Percentiles rank a stretch among this genome's conserved stretches.
phyloP scores from a whole-genome alignment of 1,140 invertebrate genomes.

The Lanistes nyassanus region DNA sequence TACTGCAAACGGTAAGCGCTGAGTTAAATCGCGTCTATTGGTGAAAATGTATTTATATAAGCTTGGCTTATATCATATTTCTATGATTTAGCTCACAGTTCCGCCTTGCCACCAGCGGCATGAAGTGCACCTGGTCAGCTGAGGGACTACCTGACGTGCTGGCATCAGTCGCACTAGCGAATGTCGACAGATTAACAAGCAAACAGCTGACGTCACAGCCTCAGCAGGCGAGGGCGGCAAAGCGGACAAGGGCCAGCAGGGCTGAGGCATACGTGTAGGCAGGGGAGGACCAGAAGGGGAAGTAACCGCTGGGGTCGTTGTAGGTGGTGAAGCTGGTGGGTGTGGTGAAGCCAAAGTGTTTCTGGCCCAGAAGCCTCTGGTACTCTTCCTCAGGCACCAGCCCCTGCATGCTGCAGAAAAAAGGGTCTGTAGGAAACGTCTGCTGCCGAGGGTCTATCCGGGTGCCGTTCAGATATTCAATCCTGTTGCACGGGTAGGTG shows the following conservation, averaged over 20 bases:
- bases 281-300: slow-evolving; percentile 53
- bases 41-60: no score
- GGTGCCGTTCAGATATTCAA: slow-evolving; percentile 55
- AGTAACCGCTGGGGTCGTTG: slow-evolving; percentile 38
- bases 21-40: no score
- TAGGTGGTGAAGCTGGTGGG: slow-evolving; percentile 43
- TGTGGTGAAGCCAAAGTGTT: slow-evolving; percentile 50
- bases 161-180: no score
- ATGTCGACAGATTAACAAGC: no score
- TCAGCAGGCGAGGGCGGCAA: slow-evolving; percentile 1
- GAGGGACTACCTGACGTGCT: no score
- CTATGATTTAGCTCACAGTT: no score
- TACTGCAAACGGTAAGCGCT: no score
- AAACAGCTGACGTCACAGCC: no score
- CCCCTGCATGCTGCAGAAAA: slow-evolving; percentile 44
- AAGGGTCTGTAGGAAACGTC: slow-evolving; percentile 25
- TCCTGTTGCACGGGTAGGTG: slow-evolving; percentile 51
- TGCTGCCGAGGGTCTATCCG: slow-evolving; percentile 29
- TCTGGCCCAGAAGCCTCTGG: slow-evolving; percentile 34
- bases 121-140: no score
- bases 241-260: slow-evolving; percentile 42
- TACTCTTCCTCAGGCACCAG: slow-evolving; percentile 36
- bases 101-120: no score
- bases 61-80: no score
- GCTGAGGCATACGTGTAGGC: slow-evolving; percentile 49